Conservation (phyloP, 2,888 invertebrate species). For the Drepanosiphum platanoidis region DNA sequence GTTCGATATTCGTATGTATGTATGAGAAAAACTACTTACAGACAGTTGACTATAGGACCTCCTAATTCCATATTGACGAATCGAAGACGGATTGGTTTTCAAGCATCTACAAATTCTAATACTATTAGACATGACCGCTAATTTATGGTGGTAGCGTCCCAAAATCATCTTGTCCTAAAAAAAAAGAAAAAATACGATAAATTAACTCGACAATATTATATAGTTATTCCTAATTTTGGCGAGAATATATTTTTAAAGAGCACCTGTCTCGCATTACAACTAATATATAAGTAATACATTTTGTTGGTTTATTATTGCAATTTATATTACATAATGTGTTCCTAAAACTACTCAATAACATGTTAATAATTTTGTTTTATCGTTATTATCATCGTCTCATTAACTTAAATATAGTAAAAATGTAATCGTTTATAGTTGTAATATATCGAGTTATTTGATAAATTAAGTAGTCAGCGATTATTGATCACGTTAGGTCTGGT, state of each 20-base stretch:
- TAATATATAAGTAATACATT: too few relatives aligned
- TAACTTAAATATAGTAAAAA: background rate
- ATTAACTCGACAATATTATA: too few relatives aligned
- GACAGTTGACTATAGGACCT: slow-evolving; percentile 48
- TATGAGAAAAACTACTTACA: background rate
- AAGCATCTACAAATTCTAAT: slow-evolving; percentile 49
- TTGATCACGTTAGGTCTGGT: too few relatives aligned
- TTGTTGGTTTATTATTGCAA: too few relatives aligned
- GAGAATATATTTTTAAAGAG: too few relatives aligned
- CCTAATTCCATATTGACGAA: slow-evolving; percentile 22
- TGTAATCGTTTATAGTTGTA: background rate
- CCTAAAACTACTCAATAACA: too few relatives aligned
- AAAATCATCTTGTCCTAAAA: slow-evolving; percentile 41
- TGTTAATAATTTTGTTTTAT: too few relatives aligned
- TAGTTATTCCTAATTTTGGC: too few relatives aligned
- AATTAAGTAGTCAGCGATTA: background rate
- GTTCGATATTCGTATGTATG: too few relatives aligned
- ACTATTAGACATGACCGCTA: slow-evolving; percentile 42
- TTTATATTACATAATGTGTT: too few relatives aligned
- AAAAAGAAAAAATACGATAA: background rate
- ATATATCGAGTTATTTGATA: background rate
- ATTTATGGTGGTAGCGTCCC: slow-evolving; percentile 34
- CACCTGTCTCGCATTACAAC: too few relatives aligned
- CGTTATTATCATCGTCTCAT: background rate
- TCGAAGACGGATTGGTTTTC: background rate